Percentiles rank a stretch among this genome's conserved stretches.
phyloP scores from a whole-genome alignment of 2,888 invertebrate genomes.

The Neelides folsomi region DNA sequence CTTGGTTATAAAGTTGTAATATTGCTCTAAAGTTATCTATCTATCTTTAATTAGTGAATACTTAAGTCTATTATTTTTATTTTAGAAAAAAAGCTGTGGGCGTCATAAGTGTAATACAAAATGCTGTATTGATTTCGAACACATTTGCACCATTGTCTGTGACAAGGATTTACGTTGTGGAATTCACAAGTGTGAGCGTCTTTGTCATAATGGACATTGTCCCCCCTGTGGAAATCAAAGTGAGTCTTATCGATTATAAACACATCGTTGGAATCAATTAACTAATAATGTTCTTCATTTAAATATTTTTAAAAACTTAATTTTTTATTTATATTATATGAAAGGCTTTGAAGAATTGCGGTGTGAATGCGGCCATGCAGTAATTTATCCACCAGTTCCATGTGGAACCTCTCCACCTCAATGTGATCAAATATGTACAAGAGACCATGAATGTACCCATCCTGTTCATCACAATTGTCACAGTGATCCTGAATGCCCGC shows the following conservation, averaged over 20 bases:
- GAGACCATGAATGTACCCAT: conserved; percentile 66
- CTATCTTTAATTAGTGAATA: no score
- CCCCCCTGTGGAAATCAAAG: conserved; percentile 63
- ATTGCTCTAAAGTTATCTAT: no score
- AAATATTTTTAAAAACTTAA: no score
- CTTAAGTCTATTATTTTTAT: conserved; percentile 20
- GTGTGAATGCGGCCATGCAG: conserved; percentile 78
- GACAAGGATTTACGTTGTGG: conserved; percentile 73
- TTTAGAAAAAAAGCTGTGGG: conserved; percentile 63
- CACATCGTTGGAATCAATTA: no score
- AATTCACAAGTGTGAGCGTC: conserved; percentile 70
- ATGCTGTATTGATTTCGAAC: conserved; percentile 78
- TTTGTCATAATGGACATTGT: conserved; percentile 79
- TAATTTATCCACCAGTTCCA: conserved; percentile 77
- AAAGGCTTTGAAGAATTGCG: conserved; percentile 69
- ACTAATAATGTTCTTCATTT: no score
- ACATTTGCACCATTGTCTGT: conserved; percentile 71
- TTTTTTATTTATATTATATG: no score
- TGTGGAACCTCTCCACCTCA: conserved; percentile 78
- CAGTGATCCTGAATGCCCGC: conserved; percentile 56
- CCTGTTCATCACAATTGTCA: conserved; percentile 76
- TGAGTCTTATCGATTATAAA: conserved; percentile 40
- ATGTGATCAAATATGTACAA: conserved; percentile 63
- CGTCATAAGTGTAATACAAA: conserved; percentile 78
- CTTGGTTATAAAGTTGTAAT: no score